Evolutionary conservation across 2,888 invertebrate species (phyloP).

Genomic region (Agapostemon virescens): DNA sequence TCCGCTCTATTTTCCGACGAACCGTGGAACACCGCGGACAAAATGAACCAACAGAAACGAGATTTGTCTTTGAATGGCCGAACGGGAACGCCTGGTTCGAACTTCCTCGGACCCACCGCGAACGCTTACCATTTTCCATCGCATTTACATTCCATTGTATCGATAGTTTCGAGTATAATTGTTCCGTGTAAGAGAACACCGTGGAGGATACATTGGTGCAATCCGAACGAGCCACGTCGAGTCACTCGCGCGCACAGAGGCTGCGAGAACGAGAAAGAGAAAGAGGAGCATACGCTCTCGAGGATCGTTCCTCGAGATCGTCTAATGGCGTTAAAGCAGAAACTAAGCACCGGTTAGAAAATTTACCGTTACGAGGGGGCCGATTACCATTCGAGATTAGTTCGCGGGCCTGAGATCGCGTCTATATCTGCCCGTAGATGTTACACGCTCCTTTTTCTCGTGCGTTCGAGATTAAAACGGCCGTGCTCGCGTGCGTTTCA

Average conservation of each 20-base stretch:
- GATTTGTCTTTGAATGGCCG: background rate
- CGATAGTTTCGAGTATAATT: constrained; percentile 14
- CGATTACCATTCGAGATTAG: constrained; percentile 74
- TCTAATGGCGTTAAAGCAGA: constrained; percentile 51
- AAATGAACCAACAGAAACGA: background rate
- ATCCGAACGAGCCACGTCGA: constrained; percentile 10
- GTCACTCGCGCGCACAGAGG: background rate
- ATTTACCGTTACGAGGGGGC: constrained; percentile 76
- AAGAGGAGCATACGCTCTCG: background rate
- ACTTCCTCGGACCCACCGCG: background rate
- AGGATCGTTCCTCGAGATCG: constrained; percentile 25
- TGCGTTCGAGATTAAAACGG: constrained; percentile 42
- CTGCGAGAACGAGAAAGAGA: background rate
- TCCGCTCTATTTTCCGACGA: constrained; percentile 59
- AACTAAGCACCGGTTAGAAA: constrained; percentile 64
- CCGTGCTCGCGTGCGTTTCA: constrained; percentile 47
- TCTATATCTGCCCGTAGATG: constrained; percentile 45
- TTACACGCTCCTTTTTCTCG: constrained; percentile 31
- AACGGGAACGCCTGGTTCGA: background rate
- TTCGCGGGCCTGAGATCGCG: constrained; percentile 62
- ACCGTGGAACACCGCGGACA: background rate
- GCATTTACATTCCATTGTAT: constrained; percentile 1
- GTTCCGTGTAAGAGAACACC: constrained; percentile 12
- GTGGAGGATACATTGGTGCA: background rate
- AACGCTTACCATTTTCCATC: background rate